A percentile compares a stretch with the other conserved stretches of the same genome.
Evolutionary conservation across 2,113 vertebrate species (phyloP).

Genomic region (Arvicanthis niloticus): DNA sequence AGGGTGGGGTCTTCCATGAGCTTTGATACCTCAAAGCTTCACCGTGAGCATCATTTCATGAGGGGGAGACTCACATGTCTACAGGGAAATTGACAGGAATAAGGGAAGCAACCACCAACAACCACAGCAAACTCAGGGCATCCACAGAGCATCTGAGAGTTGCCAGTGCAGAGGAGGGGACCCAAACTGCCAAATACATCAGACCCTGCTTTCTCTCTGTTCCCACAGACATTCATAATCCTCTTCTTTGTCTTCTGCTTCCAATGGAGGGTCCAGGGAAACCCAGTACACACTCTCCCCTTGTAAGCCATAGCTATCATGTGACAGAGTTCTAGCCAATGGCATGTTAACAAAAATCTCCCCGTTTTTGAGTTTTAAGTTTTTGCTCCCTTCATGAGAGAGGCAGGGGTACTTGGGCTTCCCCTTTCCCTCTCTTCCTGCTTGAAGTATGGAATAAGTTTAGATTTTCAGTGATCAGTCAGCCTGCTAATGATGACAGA

Average conservation of each 20-base stretch:
- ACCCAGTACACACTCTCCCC: background rate
- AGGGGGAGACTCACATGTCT: background rate
- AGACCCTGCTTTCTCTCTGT: background rate
- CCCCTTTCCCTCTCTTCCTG: background rate
- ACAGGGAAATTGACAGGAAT: background rate
- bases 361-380: background rate
- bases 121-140: background rate
- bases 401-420: too few relatives aligned
- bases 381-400: background rate
- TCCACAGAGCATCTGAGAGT: background rate
- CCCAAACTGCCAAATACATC: background rate
- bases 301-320: background rate
- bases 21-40: background rate
- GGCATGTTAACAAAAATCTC: background rate
- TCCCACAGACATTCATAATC: background rate
- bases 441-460: background rate
- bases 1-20: fast-evolving
- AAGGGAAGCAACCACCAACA: background rate
- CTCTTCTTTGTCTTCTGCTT: background rate
- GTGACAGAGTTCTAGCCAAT: background rate
- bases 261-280: background rate
- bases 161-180: background rate
- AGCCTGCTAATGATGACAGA: background rate
- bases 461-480: background rate
- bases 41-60: too few relatives aligned